Evolutionary conservation across 2,113 vertebrate species (phyloP).

Genomic region (Hyperoodon ampullatus): DNA sequence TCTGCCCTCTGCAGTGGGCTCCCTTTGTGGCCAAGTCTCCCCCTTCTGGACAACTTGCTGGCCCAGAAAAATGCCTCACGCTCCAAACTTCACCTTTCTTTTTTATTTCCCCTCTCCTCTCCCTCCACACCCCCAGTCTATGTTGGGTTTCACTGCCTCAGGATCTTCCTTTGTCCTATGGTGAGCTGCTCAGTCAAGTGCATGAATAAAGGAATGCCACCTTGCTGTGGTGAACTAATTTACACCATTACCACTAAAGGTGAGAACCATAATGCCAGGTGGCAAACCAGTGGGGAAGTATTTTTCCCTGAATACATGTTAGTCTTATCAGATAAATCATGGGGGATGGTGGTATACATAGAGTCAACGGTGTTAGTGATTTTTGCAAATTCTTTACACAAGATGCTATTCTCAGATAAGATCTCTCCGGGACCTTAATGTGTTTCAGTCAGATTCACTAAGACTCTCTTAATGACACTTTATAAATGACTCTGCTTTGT

Average conservation of each 20-base stretch:
- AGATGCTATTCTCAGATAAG: not conserved
- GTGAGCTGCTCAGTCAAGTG: not conserved
- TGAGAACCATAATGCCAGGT: not conserved
- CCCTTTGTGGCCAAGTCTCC: no score
- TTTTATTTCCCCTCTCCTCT: not conserved
- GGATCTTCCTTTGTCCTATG: not conserved
- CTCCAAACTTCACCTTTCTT: not conserved
- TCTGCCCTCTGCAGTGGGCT: not conserved
- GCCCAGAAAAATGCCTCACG: not conserved
- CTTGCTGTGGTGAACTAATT: not conserved
- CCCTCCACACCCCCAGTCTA: not conserved
- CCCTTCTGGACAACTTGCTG: not conserved
- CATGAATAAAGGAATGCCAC: not conserved
- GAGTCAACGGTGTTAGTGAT: not conserved
- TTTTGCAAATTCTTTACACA: not conserved
- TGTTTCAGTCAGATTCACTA: constrained; percentile 29
- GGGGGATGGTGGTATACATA: no score
- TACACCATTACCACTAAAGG: not conserved
- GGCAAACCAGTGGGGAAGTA: not conserved
- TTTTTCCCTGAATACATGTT: not conserved
- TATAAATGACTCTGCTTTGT: not conserved
- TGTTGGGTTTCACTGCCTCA: not conserved
- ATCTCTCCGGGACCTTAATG: not conserved
- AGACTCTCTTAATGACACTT: not conserved
- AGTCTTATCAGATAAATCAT: not conserved